Conservation (phyloP, 2,113 vertebrate genomes). For the Plestiodon gilberti region DNA sequence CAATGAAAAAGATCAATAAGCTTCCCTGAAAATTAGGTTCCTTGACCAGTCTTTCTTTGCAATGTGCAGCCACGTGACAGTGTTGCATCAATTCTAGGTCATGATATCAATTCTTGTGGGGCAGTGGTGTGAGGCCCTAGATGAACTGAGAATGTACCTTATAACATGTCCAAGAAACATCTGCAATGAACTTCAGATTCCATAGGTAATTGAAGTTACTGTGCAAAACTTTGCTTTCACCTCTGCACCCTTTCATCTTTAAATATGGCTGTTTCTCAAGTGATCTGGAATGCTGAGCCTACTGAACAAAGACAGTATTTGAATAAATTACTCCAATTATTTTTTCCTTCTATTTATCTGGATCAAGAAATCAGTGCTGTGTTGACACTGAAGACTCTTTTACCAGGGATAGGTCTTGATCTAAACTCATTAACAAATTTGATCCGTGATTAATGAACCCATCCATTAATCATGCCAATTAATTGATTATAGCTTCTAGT, state of each 20-base stretch:
- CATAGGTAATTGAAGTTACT: not conserved
- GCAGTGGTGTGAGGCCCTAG: not conserved
- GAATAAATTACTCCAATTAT: not conserved
- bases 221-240: not conserved
- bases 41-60: not conserved
- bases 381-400: not conserved
- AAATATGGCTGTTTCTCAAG: not conserved
- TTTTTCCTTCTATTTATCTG: not conserved
- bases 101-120: not conserved
- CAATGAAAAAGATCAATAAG: not conserved
- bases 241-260: not conserved
- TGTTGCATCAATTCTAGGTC: not conserved
- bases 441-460: conserved; percentile 8
- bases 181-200: not conserved
- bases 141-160: not conserved
- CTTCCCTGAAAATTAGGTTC: not conserved
- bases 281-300: not conserved
- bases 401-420: not conserved
- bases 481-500: not conserved
- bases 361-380: not conserved
- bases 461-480: conserved; percentile 12
- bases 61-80: not conserved
- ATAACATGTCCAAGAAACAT: not conserved
- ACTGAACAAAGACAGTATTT: not conserved
- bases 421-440: conserved; percentile 4